phyloP scores from a whole-genome alignment of 2,888 invertebrate species.

The Drosophila histrio region DNA sequence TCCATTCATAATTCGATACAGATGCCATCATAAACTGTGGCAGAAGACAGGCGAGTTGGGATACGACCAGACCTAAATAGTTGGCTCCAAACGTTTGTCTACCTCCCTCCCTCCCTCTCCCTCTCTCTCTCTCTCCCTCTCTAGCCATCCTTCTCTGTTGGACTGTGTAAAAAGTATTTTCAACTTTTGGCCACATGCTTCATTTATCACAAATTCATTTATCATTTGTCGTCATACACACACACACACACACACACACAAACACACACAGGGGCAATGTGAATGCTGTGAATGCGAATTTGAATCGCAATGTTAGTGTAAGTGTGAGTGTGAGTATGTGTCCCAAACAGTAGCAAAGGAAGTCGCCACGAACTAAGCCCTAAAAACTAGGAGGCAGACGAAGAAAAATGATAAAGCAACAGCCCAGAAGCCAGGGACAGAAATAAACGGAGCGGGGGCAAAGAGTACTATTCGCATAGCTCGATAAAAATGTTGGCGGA shows the following conservation, averaged over 20 bases:
- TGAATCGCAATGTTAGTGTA: constrained; percentile 38
- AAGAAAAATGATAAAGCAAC: constrained; percentile 76
- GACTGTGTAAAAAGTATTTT: constrained; percentile 70
- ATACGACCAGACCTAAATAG: constrained; percentile 30
- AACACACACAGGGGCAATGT: constrained; percentile 45
- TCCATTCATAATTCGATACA: constrained; percentile 67
- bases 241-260: constrained; percentile 35
- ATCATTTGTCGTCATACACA: constrained; percentile 72
- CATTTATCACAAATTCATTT: constrained; percentile 81
- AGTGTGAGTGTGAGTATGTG: constrained; percentile 15
- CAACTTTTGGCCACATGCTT: constrained; percentile 80
- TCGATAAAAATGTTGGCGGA: constrained; percentile 65
- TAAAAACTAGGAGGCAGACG: constrained; percentile 57
- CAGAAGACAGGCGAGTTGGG: constrained; percentile 16
- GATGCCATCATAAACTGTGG: constrained; percentile 46
- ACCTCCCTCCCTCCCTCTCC: not conserved
- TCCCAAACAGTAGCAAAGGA: constrained; percentile 37
- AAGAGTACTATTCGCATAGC: constrained; percentile 51
- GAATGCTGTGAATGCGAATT: constrained; percentile 52
- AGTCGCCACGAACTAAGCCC: constrained; percentile 63
- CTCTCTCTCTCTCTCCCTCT: not conserved
- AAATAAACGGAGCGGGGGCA: not conserved
- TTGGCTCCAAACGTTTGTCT: constrained; percentile 22
- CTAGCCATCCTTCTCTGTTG: constrained; percentile 5
- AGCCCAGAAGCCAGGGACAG: constrained; percentile 25